Evolutionary conservation across 2,113 vertebrate genomes (phyloP).

Genomic region (Vimba vimba): DNA sequence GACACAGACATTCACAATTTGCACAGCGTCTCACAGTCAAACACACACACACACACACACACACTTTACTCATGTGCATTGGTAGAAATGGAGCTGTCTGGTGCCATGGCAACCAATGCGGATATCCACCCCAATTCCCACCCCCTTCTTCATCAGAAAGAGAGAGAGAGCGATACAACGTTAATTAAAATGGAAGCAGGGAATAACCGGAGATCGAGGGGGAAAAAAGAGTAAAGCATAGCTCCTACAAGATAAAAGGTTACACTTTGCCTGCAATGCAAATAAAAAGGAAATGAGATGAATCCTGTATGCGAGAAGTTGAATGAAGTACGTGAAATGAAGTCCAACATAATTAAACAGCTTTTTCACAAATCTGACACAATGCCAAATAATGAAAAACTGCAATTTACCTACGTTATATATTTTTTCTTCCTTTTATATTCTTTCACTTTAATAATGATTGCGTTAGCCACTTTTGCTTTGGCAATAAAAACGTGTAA

Average conservation of each 20-base stretch:
- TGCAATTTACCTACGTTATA: not conserved
- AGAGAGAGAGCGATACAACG: slow-evolving; percentile 60
- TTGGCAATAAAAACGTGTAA: slow-evolving; percentile 2
- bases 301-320: not conserved
- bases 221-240: not conserved
- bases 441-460: not conserved
- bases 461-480: not conserved
- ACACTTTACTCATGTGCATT: slow-evolving; percentile 72
- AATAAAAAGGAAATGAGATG: slow-evolving; percentile 15
- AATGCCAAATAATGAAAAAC: not conserved
- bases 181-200: slow-evolving; percentile 66
- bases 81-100: slow-evolving; percentile 80
- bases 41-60: slow-evolving; percentile 41
- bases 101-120: slow-evolving; percentile 83
- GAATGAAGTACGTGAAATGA: slow-evolving; percentile 9
- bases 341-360: not conserved
- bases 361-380: not conserved
- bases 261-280: slow-evolving; percentile 19
- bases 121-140: slow-evolving; percentile 76
- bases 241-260: slow-evolving; percentile 12
- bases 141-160: slow-evolving; percentile 64
- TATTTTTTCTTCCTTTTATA: not conserved
- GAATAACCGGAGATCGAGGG: slow-evolving; percentile 6
- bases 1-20: slow-evolving; percentile 46
- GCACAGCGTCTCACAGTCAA: slow-evolving; percentile 32